phyloP scores from a whole-genome alignment of 1,140 invertebrate genomes.

The Philotrypesis tridentata region DNA sequence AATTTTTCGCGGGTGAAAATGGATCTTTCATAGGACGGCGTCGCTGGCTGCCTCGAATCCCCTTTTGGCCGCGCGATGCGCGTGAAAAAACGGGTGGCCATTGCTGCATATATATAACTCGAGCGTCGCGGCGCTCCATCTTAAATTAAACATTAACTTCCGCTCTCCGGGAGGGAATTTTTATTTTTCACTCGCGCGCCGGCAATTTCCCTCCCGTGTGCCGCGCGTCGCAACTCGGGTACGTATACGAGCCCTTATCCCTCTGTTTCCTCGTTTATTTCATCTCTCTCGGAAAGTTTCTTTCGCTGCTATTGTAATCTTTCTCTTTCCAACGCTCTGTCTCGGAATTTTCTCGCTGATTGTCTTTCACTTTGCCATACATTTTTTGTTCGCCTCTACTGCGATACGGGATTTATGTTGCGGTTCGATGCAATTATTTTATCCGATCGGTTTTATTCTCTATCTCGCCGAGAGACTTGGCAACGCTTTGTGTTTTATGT shows the following conservation, averaged over 20 bases:
- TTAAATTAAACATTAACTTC: constrained; percentile 69
- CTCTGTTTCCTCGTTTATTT: constrained; percentile 47
- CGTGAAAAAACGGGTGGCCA: constrained; percentile 26
- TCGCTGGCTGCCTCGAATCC: neutral
- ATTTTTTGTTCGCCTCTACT: neutral
- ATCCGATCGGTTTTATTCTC: no score
- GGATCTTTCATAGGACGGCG: neutral
- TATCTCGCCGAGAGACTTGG: no score
- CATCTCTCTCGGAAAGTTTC: neutral
- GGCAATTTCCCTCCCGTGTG: constrained; percentile 53
- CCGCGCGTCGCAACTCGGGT: constrained; percentile 3
- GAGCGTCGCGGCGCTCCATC: constrained; percentile 57
- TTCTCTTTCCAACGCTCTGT: constrained; percentile 29
- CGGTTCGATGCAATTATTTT: no score
- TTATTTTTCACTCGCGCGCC: constrained; percentile 62
- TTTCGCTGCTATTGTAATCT: neutral
- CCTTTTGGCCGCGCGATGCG: neutral
- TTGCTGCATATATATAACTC: constrained; percentile 59
- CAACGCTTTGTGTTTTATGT: no score
- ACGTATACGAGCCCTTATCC: constrained; percentile 45
- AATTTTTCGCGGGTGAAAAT: neutral
- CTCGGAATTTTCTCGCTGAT: neutral
- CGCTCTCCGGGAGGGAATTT: constrained; percentile 57
- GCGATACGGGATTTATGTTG: no score
- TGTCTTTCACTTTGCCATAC: neutral